Evolutionary conservation across 2,888 invertebrate genomes (phyloP).

Genomic region (Artemia sinica): DNA sequence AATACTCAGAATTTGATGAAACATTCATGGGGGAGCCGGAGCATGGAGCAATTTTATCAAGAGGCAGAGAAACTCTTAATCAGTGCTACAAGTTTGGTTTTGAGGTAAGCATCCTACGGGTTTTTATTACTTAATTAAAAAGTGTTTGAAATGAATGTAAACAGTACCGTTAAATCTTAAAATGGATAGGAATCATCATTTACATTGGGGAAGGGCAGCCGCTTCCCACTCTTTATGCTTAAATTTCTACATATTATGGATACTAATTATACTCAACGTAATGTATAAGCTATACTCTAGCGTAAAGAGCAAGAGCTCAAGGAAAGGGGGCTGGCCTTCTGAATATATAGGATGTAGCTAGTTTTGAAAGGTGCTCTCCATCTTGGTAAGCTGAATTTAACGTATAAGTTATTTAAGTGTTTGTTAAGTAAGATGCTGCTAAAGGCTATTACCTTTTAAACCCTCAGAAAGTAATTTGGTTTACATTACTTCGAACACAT

Average conservation of each 20-base stretch:
- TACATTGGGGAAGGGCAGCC: no score
- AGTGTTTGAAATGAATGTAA: no score
- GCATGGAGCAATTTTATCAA: constrained; percentile 41
- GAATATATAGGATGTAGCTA: not conserved
- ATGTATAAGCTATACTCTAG: constrained; percentile 15
- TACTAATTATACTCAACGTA: not conserved
- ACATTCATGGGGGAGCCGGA: constrained; percentile 39
- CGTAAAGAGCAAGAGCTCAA: not conserved
- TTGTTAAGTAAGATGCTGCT: no score
- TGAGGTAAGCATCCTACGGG: constrained; percentile 40
- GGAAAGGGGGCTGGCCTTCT: no score
- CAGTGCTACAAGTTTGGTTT: constrained; percentile 79
- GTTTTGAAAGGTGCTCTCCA: no score
- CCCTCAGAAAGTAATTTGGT: no score
- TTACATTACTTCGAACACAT: no score
- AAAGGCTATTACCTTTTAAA: no score
- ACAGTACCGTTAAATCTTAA: no score
- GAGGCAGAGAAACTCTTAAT: constrained; percentile 57
- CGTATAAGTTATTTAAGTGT: no score
- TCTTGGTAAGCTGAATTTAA: no score
- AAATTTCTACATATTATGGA: not conserved
- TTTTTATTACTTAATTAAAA: not conserved
- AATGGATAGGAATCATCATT: no score
- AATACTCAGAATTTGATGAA: constrained; percentile 36
- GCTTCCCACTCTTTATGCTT: not conserved